A percentile compares a stretch with the other conserved stretches of the same genome.
Evolutionary conservation across 1,140 invertebrate genomes (phyloP).

Genomic region (Pseudomyrmex cubaensis): DNA sequence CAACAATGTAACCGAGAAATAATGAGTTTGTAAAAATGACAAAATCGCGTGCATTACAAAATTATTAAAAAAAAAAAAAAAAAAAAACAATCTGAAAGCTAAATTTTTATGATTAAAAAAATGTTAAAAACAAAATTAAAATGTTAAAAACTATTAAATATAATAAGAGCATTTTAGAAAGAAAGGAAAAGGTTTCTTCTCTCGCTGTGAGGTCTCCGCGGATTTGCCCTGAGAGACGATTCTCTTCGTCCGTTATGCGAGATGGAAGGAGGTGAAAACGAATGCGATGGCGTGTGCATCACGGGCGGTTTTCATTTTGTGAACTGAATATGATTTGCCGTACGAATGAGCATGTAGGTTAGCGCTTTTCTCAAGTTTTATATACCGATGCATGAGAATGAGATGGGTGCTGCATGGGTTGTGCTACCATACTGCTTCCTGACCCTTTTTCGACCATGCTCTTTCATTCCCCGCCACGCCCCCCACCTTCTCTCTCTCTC

Average conservation of each 20-base stretch:
- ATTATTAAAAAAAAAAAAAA: too few species aligned
- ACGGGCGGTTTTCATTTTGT: conserved; percentile 76
- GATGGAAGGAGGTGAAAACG: conserved; percentile 13
- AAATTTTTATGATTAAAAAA: too few species aligned
- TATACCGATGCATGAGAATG: conserved; percentile 21
- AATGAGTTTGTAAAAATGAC: background rate
- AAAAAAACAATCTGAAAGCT: too few species aligned
- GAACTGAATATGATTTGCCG: conserved; percentile 77
- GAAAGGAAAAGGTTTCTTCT: background rate
- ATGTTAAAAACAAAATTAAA: too few species aligned
- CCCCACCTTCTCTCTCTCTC: background rate
- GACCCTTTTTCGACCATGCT: conserved; percentile 35
- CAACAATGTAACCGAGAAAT: background rate
- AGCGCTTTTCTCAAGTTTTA: conserved; percentile 65
- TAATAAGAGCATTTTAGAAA: background rate
- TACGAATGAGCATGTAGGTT: conserved; percentile 76
- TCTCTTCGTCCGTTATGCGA: conserved; percentile 9
- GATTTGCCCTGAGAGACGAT: conserved; percentile 19
- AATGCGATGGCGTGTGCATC: conserved; percentile 53
- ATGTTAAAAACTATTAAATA: background rate
- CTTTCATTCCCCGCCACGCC: conserved; percentile 29
- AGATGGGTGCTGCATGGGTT: conserved; percentile 38
- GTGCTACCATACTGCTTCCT: conserved; percentile 6
- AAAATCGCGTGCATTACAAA: background rate
- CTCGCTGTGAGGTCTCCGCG: background rate